Conservation (phyloP, 2,888 invertebrate genomes). For the Steromphala cineraria region DNA sequence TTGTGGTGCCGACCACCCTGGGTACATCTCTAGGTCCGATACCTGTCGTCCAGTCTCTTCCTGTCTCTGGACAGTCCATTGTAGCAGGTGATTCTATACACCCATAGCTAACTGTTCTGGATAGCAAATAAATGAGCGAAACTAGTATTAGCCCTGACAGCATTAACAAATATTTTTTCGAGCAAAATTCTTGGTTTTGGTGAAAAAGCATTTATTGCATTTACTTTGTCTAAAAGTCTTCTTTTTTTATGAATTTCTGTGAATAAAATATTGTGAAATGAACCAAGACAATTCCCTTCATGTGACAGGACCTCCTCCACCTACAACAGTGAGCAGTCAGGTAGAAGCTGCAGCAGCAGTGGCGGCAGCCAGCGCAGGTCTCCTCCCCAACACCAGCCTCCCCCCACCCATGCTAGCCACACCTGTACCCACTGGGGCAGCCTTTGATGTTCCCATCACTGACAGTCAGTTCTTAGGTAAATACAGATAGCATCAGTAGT, state of each 20-base stretch:
- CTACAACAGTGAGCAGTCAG: slow-evolving; percentile 1
- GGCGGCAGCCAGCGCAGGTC: not conserved
- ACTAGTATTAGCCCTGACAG: too few relatives aligned
- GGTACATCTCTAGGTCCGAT: slow-evolving; percentile 5
- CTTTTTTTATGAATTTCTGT: too few relatives aligned
- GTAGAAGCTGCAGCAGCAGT: slow-evolving; percentile 13
- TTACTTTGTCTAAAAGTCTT: too few relatives aligned
- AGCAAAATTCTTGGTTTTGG: too few relatives aligned
- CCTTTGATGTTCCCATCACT: slow-evolving; percentile 8
- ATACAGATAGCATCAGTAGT: not conserved
- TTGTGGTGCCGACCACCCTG: slow-evolving; percentile 12
- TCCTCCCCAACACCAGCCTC: slow-evolving; percentile 44
- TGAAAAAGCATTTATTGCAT: too few relatives aligned
- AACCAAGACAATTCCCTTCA: too few relatives aligned
- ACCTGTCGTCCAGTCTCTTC: not conserved
- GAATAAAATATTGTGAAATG: too few relatives aligned
- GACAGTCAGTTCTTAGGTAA: slow-evolving; percentile 22
- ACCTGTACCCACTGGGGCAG: not conserved
- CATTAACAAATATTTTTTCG: too few relatives aligned
- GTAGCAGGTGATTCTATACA: not conserved
- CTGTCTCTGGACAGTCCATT: not conserved
- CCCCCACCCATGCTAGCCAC: slow-evolving; percentile 40
- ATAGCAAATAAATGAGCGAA: too few relatives aligned
- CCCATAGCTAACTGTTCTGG: too few relatives aligned
- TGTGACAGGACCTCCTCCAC: not conserved